Conservation (phyloP, 2,888 invertebrate genomes). For the Caenorhabditis doughertyi region DNA sequence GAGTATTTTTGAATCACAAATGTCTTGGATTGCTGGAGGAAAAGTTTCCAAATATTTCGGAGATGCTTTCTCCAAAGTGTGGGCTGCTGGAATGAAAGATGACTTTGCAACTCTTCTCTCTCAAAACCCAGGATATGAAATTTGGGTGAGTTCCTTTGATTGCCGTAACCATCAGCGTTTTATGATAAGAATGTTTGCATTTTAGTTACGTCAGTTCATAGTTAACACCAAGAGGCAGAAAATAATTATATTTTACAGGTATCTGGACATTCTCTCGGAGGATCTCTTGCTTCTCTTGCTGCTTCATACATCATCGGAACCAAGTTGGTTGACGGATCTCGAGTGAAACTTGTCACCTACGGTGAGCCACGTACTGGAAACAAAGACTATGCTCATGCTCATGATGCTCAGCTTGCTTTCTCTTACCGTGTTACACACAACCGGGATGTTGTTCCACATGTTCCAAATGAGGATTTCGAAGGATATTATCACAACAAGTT, state of each 20-base stretch:
- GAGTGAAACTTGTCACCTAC: constrained; percentile 73
- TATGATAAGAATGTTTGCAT: constrained; percentile 30
- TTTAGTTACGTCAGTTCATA: constrained; percentile 12
- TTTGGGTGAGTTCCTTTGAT: constrained; percentile 65
- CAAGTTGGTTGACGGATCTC: constrained; percentile 56
- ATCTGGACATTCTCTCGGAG: constrained; percentile 75
- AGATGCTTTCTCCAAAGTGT: constrained; percentile 71
- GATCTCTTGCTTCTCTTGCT: constrained; percentile 75
- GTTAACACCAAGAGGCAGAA: neutral
- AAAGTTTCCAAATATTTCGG: constrained; percentile 74
- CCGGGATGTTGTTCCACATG: constrained; percentile 74
- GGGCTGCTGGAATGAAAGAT: constrained; percentile 74
- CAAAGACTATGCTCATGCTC: constrained; percentile 69
- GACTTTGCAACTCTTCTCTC: constrained; percentile 65
- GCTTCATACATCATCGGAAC: constrained; percentile 71
- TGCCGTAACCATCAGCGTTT: neutral
- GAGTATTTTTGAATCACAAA: constrained; percentile 69
- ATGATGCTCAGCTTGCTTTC: constrained; percentile 69
- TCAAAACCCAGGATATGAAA: constrained; percentile 69
- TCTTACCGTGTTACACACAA: constrained; percentile 74
- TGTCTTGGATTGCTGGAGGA: constrained; percentile 73
- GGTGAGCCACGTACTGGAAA: constrained; percentile 77
- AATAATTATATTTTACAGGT: constrained; percentile 54
- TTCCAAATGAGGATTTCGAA: constrained; percentile 72
- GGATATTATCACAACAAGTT: constrained; percentile 74